Conservation (phyloP, 2,797 vertebrate species). For the Esox masquinongy region DNA sequence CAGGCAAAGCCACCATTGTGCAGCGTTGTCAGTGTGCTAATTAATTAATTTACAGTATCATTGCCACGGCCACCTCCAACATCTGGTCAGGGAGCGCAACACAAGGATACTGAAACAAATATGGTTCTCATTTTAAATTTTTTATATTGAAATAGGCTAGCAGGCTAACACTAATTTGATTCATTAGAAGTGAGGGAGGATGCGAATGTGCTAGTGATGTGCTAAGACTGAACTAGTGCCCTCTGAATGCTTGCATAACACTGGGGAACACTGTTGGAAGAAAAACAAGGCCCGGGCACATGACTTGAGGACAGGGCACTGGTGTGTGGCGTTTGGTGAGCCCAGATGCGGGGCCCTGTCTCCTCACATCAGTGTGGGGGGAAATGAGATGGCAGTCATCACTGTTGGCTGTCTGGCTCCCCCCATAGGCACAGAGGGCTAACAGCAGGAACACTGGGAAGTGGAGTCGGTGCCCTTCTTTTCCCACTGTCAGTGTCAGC, state of each 20-base stretch:
- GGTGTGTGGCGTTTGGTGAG: conserved; percentile 54
- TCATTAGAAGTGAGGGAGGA: conserved; percentile 1
- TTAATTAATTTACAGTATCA: conserved; percentile 18
- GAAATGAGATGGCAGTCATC: conserved; percentile 36
- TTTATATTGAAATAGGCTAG: conserved; percentile 12
- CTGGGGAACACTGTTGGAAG: conserved; percentile 38
- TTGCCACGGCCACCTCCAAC: conserved; percentile 1
- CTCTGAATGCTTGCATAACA: conserved; percentile 52
- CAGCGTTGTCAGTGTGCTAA: conserved; percentile 5
- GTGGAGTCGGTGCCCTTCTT: not conserved
- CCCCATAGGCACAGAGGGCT: conserved; percentile 59
- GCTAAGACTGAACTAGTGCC: conserved; percentile 2
- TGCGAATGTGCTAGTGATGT: not conserved
- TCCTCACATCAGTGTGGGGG: conserved; percentile 62
- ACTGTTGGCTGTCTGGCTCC: conserved; percentile 61
- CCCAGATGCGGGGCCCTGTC: conserved; percentile 59
- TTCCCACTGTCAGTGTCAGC: not conserved
- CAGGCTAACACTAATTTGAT: conserved; percentile 8
- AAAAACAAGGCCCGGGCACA: conserved; percentile 41
- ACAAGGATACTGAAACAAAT: conserved; percentile 1
- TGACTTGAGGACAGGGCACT: conserved; percentile 61
- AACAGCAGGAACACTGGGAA: conserved; percentile 34
- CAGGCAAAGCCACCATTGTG: conserved; percentile 25
- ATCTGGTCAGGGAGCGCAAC: conserved; percentile 4
- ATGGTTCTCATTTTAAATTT: conserved; percentile 10